Conservation (phyloP, 2,888 invertebrate species). For the Criorhina ranunculi region DNA sequence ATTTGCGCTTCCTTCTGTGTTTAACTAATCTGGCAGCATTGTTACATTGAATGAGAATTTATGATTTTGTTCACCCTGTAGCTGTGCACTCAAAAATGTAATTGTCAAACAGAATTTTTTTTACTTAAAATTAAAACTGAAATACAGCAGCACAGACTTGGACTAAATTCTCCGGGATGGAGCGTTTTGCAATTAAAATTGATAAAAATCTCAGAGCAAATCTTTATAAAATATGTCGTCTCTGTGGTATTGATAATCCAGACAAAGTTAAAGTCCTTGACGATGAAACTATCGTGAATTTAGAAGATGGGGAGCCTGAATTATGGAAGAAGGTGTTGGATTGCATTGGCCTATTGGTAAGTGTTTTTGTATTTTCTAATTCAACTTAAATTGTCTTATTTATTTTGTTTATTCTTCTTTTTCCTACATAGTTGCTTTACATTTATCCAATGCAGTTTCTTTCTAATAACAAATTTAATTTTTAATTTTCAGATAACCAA, state of each 20-base stretch:
- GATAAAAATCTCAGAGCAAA: conserved; percentile 82
- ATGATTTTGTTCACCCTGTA: conserved; percentile 16
- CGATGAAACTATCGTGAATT: conserved; percentile 71
- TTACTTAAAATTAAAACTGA: conserved; percentile 60
- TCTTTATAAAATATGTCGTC: conserved; percentile 83
- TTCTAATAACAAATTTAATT: conserved; percentile 3
- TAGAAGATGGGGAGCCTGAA: conserved; percentile 81
- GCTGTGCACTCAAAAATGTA: conserved; percentile 49
- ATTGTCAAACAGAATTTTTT: conserved; percentile 74
- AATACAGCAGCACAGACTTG: conserved; percentile 50
- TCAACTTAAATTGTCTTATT: not conserved
- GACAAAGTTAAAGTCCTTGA: conserved; percentile 81
- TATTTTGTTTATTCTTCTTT: conserved; percentile 45
- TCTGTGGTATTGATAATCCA: conserved; percentile 84
- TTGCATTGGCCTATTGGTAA: conserved; percentile 82
- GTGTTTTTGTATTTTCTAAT: conserved; percentile 43
- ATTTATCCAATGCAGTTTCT: not conserved
- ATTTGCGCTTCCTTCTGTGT: no score
- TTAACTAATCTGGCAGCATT: conserved; percentile 43
- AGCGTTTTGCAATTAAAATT: conserved; percentile 84
- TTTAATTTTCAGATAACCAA: conserved; percentile 84
- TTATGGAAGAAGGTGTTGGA: conserved; percentile 82
- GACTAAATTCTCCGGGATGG: conserved; percentile 78
- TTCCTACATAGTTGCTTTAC: not conserved
- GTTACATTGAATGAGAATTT: not conserved